These are phyloP conservation scores for Motacilla tschutschensis DNA, from an alignment of 2,113 vertebrate genomes.

Conservation along the genomic window DNA sequence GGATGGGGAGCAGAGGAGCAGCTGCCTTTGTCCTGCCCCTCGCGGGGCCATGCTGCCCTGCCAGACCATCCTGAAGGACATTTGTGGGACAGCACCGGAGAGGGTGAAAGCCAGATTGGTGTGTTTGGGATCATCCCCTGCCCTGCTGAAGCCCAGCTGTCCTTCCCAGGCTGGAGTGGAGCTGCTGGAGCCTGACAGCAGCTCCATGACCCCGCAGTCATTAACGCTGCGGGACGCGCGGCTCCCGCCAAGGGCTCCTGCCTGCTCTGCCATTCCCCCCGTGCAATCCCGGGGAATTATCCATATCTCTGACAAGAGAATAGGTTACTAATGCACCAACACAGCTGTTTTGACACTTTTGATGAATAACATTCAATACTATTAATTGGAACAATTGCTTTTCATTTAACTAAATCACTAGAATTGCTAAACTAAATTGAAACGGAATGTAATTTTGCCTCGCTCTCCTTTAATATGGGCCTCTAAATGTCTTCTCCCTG, in stretches of 20 bases:
- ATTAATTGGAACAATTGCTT: constrained; percentile 92
- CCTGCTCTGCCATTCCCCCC: constrained; percentile 36
- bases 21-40: fast-evolving
- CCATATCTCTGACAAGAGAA: constrained; percentile 80
- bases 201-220: neutral
- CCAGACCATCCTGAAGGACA: fast-evolving
- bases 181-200: neutral
- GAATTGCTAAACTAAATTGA: constrained; percentile 85
- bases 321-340: constrained; percentile 83
- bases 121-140: neutral
- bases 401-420: constrained; percentile 89
- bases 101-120: fast-evolving
- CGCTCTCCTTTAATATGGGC: constrained; percentile 78
- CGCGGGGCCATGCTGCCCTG: fast-evolving
- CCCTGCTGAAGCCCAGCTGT: neutral
- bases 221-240: neutral
- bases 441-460: constrained; percentile 83
- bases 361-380: constrained; percentile 92
- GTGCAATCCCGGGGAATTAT: constrained; percentile 70
- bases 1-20: neutral
- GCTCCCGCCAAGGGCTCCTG: constrained; percentile 9
- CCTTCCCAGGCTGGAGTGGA: neutral
- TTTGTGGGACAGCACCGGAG: neutral
- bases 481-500: constrained; percentile 85
- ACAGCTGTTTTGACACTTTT: constrained; percentile 85